Evolutionary conservation across 1,140 invertebrate species (phyloP), one percentile per base, ranked within the genome.

Genomic region (Zaprionus davidi): DNA sequence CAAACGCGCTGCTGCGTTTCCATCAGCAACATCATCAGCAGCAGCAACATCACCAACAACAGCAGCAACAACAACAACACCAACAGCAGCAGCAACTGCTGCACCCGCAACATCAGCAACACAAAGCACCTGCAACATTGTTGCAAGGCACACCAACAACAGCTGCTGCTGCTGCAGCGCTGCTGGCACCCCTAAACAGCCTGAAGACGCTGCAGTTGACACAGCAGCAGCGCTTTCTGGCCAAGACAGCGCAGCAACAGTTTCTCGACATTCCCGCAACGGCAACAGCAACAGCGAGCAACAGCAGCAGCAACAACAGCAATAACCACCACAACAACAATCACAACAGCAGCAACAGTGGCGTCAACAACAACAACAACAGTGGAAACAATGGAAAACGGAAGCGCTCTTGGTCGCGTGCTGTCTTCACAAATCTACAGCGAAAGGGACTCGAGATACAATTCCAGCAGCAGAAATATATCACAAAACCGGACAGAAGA

Each of bases 391-490:
- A 93, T 34, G 93, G 94, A 0, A 97, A 97, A 85, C 93, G 97
- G 70, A 98, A 98, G 88, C 94, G 97, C 26, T 98, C 97, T 0
- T 99, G 97, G 97, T 98, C 97, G 0, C 94, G 98, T 73, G 98
- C 98, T 1, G 98, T 99, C 0, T 98, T 98, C 93, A 98, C 97
- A 15, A 98, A 99, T 92, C 94, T 98, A 1, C 98, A 99, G 92
- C 94, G 98, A 58, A 98, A 98, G 82, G 98, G 98, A 0, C 94
- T 99, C 34, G 98, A 99, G 93, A 97, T 98, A 76, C 94, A 98
- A 84, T 99, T 99, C 94, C 97, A 98, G 93, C 95, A 98, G 15
- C 98, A 99, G 93, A 99, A 99, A 93, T 99, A 99, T 93, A 99
- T 99, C 86, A 98, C 97, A 56, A 99, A 99, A 92, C 98, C 98